Conservation (phyloP, 2,888 invertebrate genomes). For the Hymenopus coronatus region DNA sequence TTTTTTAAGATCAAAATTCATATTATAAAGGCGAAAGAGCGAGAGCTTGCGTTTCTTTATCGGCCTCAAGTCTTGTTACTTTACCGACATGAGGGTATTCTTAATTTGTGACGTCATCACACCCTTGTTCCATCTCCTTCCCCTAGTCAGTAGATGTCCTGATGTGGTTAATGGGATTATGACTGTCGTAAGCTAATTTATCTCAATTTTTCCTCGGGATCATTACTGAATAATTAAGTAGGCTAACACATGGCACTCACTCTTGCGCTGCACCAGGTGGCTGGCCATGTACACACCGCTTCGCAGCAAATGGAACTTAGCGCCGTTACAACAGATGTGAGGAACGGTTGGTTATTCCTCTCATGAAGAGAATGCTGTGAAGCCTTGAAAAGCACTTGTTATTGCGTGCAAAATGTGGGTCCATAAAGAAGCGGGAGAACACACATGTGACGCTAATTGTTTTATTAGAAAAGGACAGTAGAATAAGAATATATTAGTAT, state of each 20-base stretch:
- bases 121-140: not conserved
- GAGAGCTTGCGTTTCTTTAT: not conserved
- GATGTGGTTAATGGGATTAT: conserved; percentile 3
- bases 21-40: not conserved
- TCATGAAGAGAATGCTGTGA: too few species aligned
- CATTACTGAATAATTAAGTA: conserved; percentile 32
- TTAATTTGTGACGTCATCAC: not conserved
- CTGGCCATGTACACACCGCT: not conserved
- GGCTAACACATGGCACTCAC: conserved; percentile 24
- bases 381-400: too few species aligned
- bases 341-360: too few species aligned
- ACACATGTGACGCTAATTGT: too few species aligned
- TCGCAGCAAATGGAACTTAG: not conserved
- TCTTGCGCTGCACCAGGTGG: conserved; percentile 23
- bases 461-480: too few species aligned
- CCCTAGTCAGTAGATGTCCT: not conserved
- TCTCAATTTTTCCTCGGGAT: conserved; percentile 29
- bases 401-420: too few species aligned
- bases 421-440: too few species aligned
- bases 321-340: not conserved
- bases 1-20: too few species aligned
- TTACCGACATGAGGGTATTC: not conserved
- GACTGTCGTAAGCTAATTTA: conserved; percentile 26
- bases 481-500: too few species aligned
- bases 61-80: not conserved